Base-by-base conservation (phyloP, 1,140 invertebrate species). In the Atopsyche davidsoni region DNA sequence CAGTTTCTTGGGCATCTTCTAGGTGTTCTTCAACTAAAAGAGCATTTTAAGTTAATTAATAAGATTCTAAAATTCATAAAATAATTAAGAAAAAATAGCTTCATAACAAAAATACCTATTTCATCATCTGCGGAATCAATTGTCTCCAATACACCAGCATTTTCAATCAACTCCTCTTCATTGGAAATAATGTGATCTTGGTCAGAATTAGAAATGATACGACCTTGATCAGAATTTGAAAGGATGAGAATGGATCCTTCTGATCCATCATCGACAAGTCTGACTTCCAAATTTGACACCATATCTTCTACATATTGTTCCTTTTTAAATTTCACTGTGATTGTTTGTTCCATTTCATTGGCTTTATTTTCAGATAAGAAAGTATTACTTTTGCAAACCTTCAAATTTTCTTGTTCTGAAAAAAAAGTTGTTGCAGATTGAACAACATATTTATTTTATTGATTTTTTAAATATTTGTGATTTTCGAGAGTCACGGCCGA, bases 211-310 rank as follows among this genome's bases (percentile, higher is more conserved):
- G 47, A 17, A 21, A 34, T n/a, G 19, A 41, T 42, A 9, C 18
- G 24, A 14, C 24, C 38, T 1, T 2, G 17, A 6, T 50, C 18
- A 3, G 25, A 22, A 11, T 50, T 36, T 9, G 47, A 42, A 3
- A 50, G 19, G 25, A 50, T 42, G 10, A 50, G 39, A 16, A 50
- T 39, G 3, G 39, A 42, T 3, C 47, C 47, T 24, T 50, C 40
- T 9, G 31, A 25, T 18, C 4, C 21, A 14, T 32, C 39, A 13
- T 50, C 40, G 39, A 50, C 16, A 4, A 50, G 31, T 35, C 40
- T 10, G 4, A 50, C 47, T 35, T 50, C n/a, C 31, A 50, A n/a
- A 21, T 48, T n/a, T n/a, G n/a, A n/a, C n/a, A n/a, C n/a, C n/a
- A n/a, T n/a, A n/a, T n/a, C n/a, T n/a, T n/a, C n/a, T n/a, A n/a